Evolutionary conservation across 2,888 invertebrate species (phyloP), one percentile per base, ranked within the genome.

Genomic region (Meliscaeva auricollis): DNA sequence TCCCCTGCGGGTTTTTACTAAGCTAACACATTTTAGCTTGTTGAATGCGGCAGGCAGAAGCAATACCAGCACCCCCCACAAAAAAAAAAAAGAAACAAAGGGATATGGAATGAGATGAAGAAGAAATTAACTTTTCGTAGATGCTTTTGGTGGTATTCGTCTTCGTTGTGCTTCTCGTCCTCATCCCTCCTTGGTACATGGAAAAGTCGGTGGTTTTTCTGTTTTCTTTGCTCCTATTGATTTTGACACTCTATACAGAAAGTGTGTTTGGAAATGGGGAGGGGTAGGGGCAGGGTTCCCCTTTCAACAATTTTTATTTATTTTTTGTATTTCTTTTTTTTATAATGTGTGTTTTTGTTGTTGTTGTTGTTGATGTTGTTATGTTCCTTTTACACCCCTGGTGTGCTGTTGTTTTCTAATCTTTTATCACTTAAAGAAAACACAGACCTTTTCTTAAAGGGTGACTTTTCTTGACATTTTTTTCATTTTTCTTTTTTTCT

Each of bases 1-100:
- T 70, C 81, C 60, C 84, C 73, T 64, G 38, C 30, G 69, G 87
- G 81, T 73, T 69, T 79, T 66, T 11, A 35, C 35, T 35, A 20
- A 66, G 79, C 80, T 87, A 74, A 84, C 56, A 87, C 78, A 85
- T 84, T 48, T 82, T 77, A 69, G 78, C 78, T 81, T 87, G 87
- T 78, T 81, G 87, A 84, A 78, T 76, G 74, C 48, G 62, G 44
- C 80, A 72, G 62, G 44, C 80, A 72, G 62, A 46, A 62, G 1
- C 62, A 15, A 38, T 11, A 52, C 35, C 30, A 44, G 6, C 48
- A 48, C 38, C 20, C 48, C 9, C 8, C 52, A 4, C 32, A 35
- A 17, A 22, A 17, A 46, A 46, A 54, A 62, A 11, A 30, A 44
- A 60, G 26, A 64, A 30, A 30, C 13, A 64, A 50, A 26, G 13